Base-by-base conservation (phyloP, 2,888 invertebrate species). In the Darwinula stevensoni region DNA sequence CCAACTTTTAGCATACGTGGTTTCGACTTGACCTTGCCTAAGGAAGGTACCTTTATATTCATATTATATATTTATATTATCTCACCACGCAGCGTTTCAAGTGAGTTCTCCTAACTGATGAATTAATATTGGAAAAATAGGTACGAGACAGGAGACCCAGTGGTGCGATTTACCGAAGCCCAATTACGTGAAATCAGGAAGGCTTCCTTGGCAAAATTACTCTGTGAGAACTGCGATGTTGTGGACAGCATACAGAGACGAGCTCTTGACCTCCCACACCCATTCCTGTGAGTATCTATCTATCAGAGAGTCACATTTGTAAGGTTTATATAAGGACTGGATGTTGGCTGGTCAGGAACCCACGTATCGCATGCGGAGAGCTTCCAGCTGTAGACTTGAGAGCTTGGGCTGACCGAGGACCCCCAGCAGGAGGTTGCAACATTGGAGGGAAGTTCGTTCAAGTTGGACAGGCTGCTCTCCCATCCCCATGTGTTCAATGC, bases 101-200 rank as follows among this genome's bases (percentile, higher is more conserved):
- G n/a, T n/a, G n/a, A n/a, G n/a, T n/a, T n/a, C n/a, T n/a, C n/a
- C n/a, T n/a, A n/a, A n/a, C n/a, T n/a, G n/a, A n/a, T n/a, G n/a
- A n/a, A n/a, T n/a, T n/a, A n/a, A n/a, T n/a, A n/a, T n/a, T n/a
- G n/a, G n/a, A n/a, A n/a, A n/a, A n/a, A 22, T 9, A 46, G 46
- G 46, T 49, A 49, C 37, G 56, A 56, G 40, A 54, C 50, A 34
- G 43, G 46, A 13, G 49, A 54, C 36, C 53, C 55, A 4, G 45
- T 53, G 26, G 44, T 53, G 9, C 43, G 56, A 29, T 56, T 57
- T 40, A 55, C 54, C 1, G 35, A 51, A 63, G 67, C 62, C 27
- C 86, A 88, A 61, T 53, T 86, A 12, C 51, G 55, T 1, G 74
- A 82, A 50, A 65, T 91, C 33, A 63, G 75, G n/a, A 56, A 56